Conservation (phyloP, 2,888 invertebrate species). For the Balanococcus diminutus region DNA sequence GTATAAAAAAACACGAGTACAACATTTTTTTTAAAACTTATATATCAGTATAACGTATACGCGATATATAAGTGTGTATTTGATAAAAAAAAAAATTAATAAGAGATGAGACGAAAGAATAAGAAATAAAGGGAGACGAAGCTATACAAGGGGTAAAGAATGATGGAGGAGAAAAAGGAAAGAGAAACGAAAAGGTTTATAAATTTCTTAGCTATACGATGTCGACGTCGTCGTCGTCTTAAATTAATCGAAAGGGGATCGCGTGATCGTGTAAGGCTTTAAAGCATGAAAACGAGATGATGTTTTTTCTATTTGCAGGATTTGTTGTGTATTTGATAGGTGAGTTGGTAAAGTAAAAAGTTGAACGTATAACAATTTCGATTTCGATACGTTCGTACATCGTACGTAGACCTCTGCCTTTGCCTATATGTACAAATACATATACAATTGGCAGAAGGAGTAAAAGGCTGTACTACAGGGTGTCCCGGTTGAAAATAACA, state of each 20-base stretch:
- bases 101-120: not conserved
- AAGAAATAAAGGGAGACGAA: not conserved
- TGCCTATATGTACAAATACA: too few relatives aligned
- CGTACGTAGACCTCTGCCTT: not conserved
- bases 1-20: not conserved
- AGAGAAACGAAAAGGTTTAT: not conserved
- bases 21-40: not conserved
- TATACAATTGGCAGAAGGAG: not conserved
- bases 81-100: not conserved
- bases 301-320: conserved; percentile 25
- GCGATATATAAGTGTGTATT: not conserved
- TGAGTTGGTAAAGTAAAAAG: not conserved
- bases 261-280: conserved; percentile 18
- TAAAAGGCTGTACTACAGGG: not conserved
- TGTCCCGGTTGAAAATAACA: too few relatives aligned
- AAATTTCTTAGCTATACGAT: not conserved
- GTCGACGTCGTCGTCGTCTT: not conserved
- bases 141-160: not conserved
- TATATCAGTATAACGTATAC: not conserved
- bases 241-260: conserved; percentile 1
- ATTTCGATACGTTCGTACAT: not conserved
- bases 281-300: conserved; percentile 7
- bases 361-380: not conserved
- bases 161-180: not conserved
- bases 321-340: not conserved